Evolutionary conservation across 2,113 vertebrate species (phyloP), one percentile per base, ranked within the genome.

Genomic region (Rhinoptilus africanus): DNA sequence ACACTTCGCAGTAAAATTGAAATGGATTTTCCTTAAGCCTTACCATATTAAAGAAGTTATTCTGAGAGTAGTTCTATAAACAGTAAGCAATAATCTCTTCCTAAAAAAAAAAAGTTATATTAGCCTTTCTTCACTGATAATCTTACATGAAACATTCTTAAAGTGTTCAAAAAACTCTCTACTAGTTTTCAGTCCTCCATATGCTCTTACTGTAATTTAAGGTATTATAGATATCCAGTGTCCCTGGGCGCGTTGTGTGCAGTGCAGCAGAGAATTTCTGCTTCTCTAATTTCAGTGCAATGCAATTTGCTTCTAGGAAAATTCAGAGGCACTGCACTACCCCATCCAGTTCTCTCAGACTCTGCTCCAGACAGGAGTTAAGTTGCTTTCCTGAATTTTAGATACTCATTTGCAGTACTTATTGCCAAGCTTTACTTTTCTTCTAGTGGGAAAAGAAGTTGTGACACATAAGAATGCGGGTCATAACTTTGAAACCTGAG

Each of bases 271-370:
- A 60, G 93, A 90, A 48, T 66, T 80, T 67, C 78, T 73, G 64
- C 22, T 78, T 87, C 93, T 97, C 88, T 88, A 30, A 35, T 93
- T 95, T 86, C 91, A 92, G 5, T 12, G 75, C 85, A 24, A 19
- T 63, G 90, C 93, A 35, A 0, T 94, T 93, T 86, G 93, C 92
- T 94, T 39, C 82, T 51, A 84, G 95, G 95, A 57, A 75, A 78
- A 87, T 48, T 6, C 57, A 51, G 69, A 34, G 73, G 90, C 69
- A 20, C 83, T 81, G 79, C 64, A 39, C 64, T 71, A 57, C 54
- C 85, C 90, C 71, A 54, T 48, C 74, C 93, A 66, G 35, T 84
- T 88, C 78, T 83, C 54, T 94, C 71, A 74, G 53, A 8, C 78
- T 89, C 39, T 41, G 39, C 71, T 76, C 45, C 47, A 74, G 34